Evolutionary conservation across 2,797 vertebrate species (phyloP).

Genomic region (Mormyrops boulengeri): DNA sequence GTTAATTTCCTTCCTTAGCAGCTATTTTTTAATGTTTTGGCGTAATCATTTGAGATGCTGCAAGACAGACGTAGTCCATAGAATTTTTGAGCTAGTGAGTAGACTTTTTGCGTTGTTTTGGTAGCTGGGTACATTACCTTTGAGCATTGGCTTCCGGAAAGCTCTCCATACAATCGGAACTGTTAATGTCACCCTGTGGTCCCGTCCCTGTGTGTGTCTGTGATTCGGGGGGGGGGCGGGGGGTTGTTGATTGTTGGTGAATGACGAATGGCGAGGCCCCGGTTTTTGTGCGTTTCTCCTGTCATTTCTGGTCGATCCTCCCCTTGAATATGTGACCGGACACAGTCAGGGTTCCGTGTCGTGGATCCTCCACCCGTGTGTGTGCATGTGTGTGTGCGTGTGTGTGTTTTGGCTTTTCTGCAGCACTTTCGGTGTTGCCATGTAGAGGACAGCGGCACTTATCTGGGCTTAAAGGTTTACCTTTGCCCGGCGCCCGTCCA

Average conservation of each 20-base stretch:
- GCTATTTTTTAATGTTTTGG: slow-evolving; percentile 36
- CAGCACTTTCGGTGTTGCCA: neutral
- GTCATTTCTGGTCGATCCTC: slow-evolving; percentile 19
- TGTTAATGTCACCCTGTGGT: slow-evolving; percentile 21
- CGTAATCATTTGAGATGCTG: slow-evolving; percentile 38
- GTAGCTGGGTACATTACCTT: slow-evolving; percentile 30
- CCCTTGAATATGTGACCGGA: neutral
- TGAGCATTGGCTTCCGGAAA: slow-evolving; percentile 27
- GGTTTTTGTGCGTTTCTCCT: neutral
- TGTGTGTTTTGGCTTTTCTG: neutral
- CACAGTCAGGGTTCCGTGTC: neutral
- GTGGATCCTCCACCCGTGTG: neutral
- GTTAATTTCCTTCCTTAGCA: slow-evolving; percentile 29
- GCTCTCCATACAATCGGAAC: slow-evolving; percentile 21
- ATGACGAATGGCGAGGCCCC: neutral
- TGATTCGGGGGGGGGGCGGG: neutral
- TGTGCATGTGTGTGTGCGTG: neutral
- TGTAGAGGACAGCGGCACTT: neutral
- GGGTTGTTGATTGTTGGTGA: neutral
- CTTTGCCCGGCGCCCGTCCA: neutral
- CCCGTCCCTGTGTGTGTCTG: slow-evolving; percentile 19
- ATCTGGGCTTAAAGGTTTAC: neutral
- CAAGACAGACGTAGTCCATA: slow-evolving; percentile 19
- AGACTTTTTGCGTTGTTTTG: slow-evolving; percentile 21
- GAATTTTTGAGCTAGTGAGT: slow-evolving; percentile 17